These are phyloP conservation scores for Epirrhoe tristata DNA, from an alignment of 2,888 invertebrate species.

Conservation along the genomic window DNA sequence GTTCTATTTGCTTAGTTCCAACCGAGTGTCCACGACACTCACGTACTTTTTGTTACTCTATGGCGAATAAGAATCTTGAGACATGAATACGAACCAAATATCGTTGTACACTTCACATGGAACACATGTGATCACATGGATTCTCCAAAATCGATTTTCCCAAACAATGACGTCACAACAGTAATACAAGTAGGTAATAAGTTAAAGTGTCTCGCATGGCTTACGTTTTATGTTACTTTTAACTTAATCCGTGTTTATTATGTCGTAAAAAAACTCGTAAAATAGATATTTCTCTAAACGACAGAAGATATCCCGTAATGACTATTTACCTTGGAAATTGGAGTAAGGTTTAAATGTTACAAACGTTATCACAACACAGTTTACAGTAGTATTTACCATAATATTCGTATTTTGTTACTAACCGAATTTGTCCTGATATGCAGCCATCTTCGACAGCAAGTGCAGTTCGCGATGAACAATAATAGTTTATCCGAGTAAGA, in stretches of 20 bases:
- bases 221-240: slow-evolving; percentile 51
- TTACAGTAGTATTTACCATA: not conserved
- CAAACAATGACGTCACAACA: slow-evolving; percentile 25
- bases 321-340: slow-evolving; percentile 38
- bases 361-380: not conserved
- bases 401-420: too few species aligned
- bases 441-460: too few species aligned
- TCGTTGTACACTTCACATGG: too few species aligned
- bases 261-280: slow-evolving; percentile 48
- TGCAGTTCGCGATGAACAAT: too few species aligned
- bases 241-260: slow-evolving; percentile 53
- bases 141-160: slow-evolving; percentile 7
- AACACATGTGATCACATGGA: too few species aligned
- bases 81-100: too few species aligned
- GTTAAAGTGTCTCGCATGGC: slow-evolving; percentile 40
- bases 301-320: slow-evolving; percentile 38
- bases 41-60: too few species aligned
- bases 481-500: too few species aligned
- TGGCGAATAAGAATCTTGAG: too few species aligned
- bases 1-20: too few species aligned
- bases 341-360: slow-evolving; percentile 7
- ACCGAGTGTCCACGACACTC: too few species aligned
- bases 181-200: slow-evolving; percentile 37
- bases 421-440: too few species aligned
- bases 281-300: slow-evolving; percentile 45